phyloP scores from a whole-genome alignment of 2,113 vertebrate species.

The Peromyscus californicus region DNA sequence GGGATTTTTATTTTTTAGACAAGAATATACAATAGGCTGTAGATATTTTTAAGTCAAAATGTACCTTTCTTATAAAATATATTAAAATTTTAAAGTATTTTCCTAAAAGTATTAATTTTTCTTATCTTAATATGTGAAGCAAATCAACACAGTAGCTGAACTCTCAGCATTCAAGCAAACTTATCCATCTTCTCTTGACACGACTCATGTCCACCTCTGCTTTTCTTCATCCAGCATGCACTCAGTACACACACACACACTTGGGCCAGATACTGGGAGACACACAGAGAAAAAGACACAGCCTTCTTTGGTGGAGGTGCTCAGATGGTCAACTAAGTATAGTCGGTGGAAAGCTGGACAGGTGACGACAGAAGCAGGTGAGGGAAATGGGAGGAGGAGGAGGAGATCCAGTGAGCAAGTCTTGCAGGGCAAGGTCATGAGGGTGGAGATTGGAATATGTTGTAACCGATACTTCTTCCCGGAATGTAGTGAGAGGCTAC shows the following conservation, averaged over 20 bases:
- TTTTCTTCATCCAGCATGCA: neutral
- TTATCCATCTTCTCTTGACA: neutral
- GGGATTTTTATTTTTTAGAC: neutral
- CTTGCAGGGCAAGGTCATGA: neutral
- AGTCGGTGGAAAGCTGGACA: neutral
- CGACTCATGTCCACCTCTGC: neutral
- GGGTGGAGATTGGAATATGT: neutral
- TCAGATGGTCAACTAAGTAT: neutral
- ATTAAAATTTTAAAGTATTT: neutral
- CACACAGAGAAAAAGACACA: neutral
- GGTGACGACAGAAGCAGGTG: neutral
- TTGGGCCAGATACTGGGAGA: neutral
- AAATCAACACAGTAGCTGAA: neutral
- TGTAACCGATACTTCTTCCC: neutral
- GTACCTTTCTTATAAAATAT: conserved; percentile 10
- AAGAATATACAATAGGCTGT: neutral
- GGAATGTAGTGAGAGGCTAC: neutral
- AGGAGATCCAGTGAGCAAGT: neutral
- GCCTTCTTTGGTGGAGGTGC: neutral
- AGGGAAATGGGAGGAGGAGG: neutral
- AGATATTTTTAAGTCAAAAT: conserved; percentile 9
- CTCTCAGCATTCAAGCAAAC: neutral
- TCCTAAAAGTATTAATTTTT: neutral
- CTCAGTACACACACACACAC: no score
- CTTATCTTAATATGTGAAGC: neutral